Evolutionary conservation across 2,797 vertebrate genomes (phyloP), one percentile per base, ranked within the genome.

Genomic region (Odontamblyopus rebecca): DNA sequence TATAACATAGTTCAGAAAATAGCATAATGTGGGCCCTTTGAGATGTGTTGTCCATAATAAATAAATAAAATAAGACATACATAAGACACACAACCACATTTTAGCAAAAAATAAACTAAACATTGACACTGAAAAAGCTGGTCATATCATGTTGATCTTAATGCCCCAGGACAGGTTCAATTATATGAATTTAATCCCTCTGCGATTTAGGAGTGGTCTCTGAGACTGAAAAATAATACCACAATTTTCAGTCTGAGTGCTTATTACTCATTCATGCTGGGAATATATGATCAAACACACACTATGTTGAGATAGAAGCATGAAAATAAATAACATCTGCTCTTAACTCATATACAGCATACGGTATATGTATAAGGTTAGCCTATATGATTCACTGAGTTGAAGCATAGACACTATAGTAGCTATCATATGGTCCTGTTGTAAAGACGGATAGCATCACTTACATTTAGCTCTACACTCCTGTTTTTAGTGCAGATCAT

Each of bases 281-380:
- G 50, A 2, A 76, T 23, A 56, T 35, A 44, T 62, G 70, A 41
- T 44, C 61, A 7, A 62, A 29, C 0, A 27, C 2, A 26, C 32
- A 63, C 41, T 26, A 35, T 51, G 0, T 30, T 59, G 16, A 50
- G 59, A 56, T 63, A 75, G 30, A 38, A 27, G 69, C 62, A 35
- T 72, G 41, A 72, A 57, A 65, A 72, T 71, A 70, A 72, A 63
- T 50, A 63, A 60, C 76, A 81, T 71, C 73, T 81, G 67, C 57
- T 80, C 26, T 61, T 48, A 38, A 30, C 11, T 70, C 51, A 62
- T 59, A 69, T 54, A 56, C 26, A 32, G 2, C n/a, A 60, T 30
- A 67, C 16, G 67, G 64, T 60, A 38, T 38, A 59, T 61, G 29
- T 51, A 67, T 67, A 67, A 41, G 50, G 13, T 61, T 50, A 48